Evolutionary conservation across 1,140 invertebrate genomes (phyloP).

Genomic region (Cydia pomonella): DNA sequence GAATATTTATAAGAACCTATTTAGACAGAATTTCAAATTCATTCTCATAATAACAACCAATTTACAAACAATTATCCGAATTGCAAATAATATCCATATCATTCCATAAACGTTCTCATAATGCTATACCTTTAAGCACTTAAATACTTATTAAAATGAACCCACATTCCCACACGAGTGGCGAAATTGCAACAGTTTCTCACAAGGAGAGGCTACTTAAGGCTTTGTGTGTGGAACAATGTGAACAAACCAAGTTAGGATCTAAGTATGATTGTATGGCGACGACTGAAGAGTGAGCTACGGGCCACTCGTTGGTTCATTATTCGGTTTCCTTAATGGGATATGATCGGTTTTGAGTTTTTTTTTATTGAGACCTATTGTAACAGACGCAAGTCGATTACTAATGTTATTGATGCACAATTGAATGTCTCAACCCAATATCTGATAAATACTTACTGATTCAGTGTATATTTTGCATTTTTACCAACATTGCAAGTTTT

Average conservation of each 20-base stretch:
- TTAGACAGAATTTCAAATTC: too few species aligned
- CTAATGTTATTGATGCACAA: not conserved
- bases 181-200: constrained; percentile 71
- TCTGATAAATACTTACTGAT: too few species aligned
- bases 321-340: constrained; percentile 37
- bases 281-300: constrained; percentile 52
- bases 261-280: constrained; percentile 46
- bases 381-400: not conserved
- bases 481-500: too few species aligned
- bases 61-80: constrained; percentile 1
- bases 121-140: constrained; percentile 6
- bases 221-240: constrained; percentile 70
- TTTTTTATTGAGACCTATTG: not conserved
- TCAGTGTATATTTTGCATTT: too few species aligned
- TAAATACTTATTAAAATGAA: constrained; percentile 35
- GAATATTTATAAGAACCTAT: too few species aligned
- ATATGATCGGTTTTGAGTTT: constrained; percentile 25
- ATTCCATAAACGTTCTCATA: constrained; percentile 4
- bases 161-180: constrained; percentile 70
- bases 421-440: too few species aligned
- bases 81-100: constrained; percentile 30
- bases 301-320: constrained; percentile 55
- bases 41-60: not conserved
- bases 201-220: constrained; percentile 71
- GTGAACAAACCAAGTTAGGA: constrained; percentile 59